Evolutionary conservation across 2,888 invertebrate genomes (phyloP).

Genomic region (Ecdyonurus torrentis): DNA sequence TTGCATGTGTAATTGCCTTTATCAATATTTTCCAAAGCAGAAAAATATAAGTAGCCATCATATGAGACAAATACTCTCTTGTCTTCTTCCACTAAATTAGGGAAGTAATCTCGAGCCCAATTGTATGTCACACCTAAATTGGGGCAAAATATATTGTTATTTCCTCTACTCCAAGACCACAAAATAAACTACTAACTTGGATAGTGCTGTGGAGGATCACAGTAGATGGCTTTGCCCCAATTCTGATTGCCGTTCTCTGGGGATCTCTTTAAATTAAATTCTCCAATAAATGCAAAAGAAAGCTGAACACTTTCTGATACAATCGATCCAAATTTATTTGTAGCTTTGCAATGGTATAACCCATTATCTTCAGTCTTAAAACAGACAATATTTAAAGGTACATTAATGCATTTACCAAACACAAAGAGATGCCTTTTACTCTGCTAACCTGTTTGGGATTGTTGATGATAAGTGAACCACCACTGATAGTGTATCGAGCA

Average conservation of each 20-base stretch:
- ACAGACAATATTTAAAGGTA: conserved; percentile 6
- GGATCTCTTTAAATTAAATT: conserved; percentile 76
- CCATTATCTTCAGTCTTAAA: conserved; percentile 57
- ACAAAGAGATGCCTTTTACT: neutral
- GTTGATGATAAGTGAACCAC: conserved; percentile 78
- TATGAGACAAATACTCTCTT: conserved; percentile 82
- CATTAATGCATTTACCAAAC: no score
- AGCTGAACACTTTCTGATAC: conserved; percentile 75
- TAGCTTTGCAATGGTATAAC: conserved; percentile 78
- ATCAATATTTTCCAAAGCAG: conserved; percentile 80
- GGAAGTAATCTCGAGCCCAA: conserved; percentile 80
- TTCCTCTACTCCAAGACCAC: no score
- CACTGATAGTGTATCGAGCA: conserved; percentile 67
- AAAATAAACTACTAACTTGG: conserved; percentile 35
- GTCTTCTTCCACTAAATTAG: conserved; percentile 87
- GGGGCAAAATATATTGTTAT: no score
- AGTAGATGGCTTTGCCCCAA: conserved; percentile 85
- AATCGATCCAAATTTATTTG: conserved; percentile 77
- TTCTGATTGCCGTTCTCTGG: conserved; percentile 73
- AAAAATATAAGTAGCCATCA: conserved; percentile 89
- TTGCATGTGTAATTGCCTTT: conserved; percentile 82
- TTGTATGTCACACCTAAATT: conserved; percentile 57
- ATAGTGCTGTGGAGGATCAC: conserved; percentile 85
- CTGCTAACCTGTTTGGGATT: conserved; percentile 46
- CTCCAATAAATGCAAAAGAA: conserved; percentile 75